A percentile compares a stretch with the other conserved stretches of the same genome.
Evolutionary conservation across 2,113 vertebrate species (phyloP).

Genomic region (Pardalotus punctatus): DNA sequence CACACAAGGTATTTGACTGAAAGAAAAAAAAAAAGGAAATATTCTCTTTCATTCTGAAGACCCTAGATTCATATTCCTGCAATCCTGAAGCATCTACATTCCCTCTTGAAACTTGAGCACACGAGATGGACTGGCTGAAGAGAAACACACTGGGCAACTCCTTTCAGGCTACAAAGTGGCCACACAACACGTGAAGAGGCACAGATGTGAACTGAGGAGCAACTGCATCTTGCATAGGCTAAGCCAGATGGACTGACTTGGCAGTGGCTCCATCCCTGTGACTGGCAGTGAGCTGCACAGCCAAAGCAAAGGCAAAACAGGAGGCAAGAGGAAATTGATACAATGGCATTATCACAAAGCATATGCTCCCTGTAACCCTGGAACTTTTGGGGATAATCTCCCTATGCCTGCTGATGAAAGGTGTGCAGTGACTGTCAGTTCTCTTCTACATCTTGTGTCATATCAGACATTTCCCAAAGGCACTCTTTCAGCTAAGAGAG

Average conservation of each 20-base stretch:
- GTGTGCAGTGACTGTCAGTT: neutral
- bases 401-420: neutral
- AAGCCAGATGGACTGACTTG: neutral
- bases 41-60: neutral
- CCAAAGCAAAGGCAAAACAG: neutral
- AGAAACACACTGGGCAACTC: accelerated
- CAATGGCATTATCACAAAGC: neutral
- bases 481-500: neutral
- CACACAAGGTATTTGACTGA: neutral
- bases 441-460: neutral
- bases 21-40: neutral
- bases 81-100: neutral
- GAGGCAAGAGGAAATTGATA: neutral
- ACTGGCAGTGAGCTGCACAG: neutral
- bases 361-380: neutral
- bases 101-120: neutral
- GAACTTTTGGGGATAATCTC: no score
- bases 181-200: accelerated
- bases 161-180: neutral
- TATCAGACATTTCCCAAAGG: neutral
- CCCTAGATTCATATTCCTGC: neutral
- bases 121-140: neutral
- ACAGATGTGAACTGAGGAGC: neutral
- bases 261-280: neutral
- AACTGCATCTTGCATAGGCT: neutral